Evolutionary conservation across 37 sponge, comb jelly and placozoan species (phyloP).

Genomic region (Bolinopsis microptera): DNA sequence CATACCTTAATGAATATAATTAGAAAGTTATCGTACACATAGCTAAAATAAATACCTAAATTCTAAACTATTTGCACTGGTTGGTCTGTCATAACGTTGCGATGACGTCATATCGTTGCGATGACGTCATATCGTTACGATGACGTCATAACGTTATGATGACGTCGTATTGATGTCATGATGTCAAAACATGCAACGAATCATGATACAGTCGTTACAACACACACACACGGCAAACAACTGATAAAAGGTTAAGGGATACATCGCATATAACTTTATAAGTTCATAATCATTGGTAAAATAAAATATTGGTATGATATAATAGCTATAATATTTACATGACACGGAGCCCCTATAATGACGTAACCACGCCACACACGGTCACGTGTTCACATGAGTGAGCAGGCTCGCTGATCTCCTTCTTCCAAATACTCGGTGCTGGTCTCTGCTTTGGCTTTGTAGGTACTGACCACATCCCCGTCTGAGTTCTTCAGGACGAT

Average conservation of each 20-base stretch:
- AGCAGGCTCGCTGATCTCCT: conserved; percentile 24
- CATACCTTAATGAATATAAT: neutral
- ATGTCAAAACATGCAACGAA: neutral
- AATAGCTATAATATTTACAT: neutral
- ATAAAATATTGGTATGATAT: neutral
- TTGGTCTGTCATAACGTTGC: neutral
- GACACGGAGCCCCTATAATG: neutral
- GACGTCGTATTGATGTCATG: neutral
- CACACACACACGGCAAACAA: neutral
- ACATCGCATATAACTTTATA: neutral
- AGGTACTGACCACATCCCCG: neutral
- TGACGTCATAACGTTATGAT: neutral
- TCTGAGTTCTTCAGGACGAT: conserved; percentile 13
- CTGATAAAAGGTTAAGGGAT: conserved; percentile 28
- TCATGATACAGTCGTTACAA: neutral
- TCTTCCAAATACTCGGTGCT: conserved; percentile 44
- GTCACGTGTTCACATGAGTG: conserved; percentile 17
- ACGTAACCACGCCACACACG: too few relatives aligned
- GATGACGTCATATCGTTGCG: neutral
- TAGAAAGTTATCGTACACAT: neutral
- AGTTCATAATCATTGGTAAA: neutral
- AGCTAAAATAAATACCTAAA: neutral
- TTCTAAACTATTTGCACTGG: neutral
- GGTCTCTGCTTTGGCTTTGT: conserved; percentile 52
- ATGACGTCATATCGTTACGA: neutral